Percentiles rank a stretch among this genome's conserved stretches.
Conservation (phyloP, 1,140 invertebrate genomes). For the Melanaphis sacchari region DNA sequence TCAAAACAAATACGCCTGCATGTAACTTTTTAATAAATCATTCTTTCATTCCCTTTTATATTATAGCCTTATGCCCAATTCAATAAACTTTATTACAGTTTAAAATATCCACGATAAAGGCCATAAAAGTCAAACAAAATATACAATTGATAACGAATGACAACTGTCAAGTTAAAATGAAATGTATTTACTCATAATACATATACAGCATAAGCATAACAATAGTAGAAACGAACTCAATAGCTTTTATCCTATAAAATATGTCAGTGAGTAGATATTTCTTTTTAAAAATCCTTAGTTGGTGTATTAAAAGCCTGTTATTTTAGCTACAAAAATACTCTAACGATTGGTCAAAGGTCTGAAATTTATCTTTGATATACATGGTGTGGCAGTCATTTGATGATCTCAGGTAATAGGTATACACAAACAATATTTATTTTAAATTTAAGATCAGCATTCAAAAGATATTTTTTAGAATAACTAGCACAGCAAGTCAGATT, state of each 20-base stretch:
- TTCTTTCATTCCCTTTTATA: not conserved
- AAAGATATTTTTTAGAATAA: not conserved
- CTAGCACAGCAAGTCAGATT: too few relatives aligned
- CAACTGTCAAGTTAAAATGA: not conserved
- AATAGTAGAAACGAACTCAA: not conserved
- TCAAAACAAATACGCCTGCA: not conserved
- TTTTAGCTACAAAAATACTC: not conserved
- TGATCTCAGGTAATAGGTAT: too few relatives aligned
- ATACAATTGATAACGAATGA: not conserved
- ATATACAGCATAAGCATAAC: not conserved
- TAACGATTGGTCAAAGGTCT: not conserved
- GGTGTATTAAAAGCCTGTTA: not conserved
- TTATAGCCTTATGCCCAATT: not conserved
- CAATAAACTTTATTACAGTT: too few relatives aligned
- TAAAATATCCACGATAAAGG: too few relatives aligned
- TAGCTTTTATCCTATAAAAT: too few relatives aligned
- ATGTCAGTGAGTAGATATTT: not conserved
- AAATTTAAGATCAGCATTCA: not conserved
- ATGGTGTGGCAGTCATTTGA: too few relatives aligned
- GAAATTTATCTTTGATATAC: too few relatives aligned
- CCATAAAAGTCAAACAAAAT: too few relatives aligned
- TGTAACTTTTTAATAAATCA: not conserved
- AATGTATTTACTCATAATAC: not conserved
- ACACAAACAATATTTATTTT: too few relatives aligned
- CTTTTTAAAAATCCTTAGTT: not conserved